phyloP scores from a whole-genome alignment of 2,888 invertebrate genomes.

The Tachina fera region DNA sequence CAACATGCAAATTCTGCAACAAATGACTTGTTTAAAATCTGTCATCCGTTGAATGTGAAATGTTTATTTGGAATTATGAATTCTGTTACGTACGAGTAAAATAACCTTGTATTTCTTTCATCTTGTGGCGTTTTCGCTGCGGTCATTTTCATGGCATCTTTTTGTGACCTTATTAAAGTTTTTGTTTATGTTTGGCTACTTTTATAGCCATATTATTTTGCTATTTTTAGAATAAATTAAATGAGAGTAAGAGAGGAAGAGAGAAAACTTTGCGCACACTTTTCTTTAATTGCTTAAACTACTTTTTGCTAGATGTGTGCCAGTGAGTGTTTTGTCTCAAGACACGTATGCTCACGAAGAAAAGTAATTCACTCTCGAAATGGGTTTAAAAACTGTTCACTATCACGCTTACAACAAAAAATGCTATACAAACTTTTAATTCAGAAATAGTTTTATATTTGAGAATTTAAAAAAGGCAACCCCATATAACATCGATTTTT shows the following conservation, averaged over 20 bases:
- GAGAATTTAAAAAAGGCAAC: too few species aligned
- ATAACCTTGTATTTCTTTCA: conserved; percentile 48
- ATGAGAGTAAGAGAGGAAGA: not conserved
- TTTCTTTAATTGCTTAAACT: not conserved
- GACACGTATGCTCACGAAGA: too few species aligned
- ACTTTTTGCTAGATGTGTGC: not conserved
- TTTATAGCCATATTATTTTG: not conserved
- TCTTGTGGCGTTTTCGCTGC: conserved; percentile 35
- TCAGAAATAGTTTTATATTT: too few species aligned
- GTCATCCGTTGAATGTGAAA: conserved; percentile 1
- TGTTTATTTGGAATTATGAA: conserved; percentile 47
- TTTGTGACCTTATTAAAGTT: conserved; percentile 45
- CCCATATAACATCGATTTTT: too few species aligned
- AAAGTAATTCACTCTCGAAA: too few species aligned
- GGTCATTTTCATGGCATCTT: conserved; percentile 51
- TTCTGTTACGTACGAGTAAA: conserved; percentile 35
- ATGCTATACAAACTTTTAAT: too few species aligned
- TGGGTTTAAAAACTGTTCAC: too few species aligned
- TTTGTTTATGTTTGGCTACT: conserved; percentile 13
- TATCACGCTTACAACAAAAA: too few species aligned
- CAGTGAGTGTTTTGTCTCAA: too few species aligned
- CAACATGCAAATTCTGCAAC: conserved; percentile 20
- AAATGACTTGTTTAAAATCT: conserved; percentile 16
- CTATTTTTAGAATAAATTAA: conserved; percentile 23
- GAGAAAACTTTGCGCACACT: not conserved